phyloP scores from a whole-genome alignment of 1,140 invertebrate genomes.

The Brachionus plicatilis region DNA sequence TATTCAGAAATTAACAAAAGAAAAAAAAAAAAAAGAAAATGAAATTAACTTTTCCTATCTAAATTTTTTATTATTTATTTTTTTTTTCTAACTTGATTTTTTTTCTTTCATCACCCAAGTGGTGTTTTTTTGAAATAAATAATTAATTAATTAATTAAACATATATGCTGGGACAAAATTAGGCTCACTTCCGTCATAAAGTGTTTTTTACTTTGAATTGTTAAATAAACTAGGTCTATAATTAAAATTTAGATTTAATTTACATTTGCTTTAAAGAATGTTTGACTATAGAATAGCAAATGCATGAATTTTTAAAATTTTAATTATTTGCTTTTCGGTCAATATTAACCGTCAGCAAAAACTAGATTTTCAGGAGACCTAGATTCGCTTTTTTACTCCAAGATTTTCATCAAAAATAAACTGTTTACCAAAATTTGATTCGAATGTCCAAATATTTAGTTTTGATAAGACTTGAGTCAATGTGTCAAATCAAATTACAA shows the following conservation, averaged over 20 bases:
- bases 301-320: not conserved
- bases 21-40: too few species aligned
- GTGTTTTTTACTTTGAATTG: not conserved
- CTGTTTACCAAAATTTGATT: not conserved
- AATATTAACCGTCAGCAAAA: not conserved
- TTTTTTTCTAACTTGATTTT: too few species aligned
- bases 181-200: not conserved
- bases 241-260: not conserved
- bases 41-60: too few species aligned
- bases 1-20: too few species aligned
- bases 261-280: not conserved
- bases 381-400: not conserved
- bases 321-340: not conserved
- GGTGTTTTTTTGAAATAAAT: too few species aligned
- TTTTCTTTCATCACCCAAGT: too few species aligned
- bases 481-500: not conserved
- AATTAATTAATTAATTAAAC: too few species aligned
- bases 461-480: not conserved
- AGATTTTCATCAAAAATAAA: not conserved
- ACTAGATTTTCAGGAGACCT: not conserved
- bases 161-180: not conserved
- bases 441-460: not conserved
- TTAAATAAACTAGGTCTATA: not conserved
- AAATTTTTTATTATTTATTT: too few species aligned
- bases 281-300: not conserved